Conservation (phyloP, 2,797 vertebrate genomes). For the Ctenopoma kingsleyae region DNA sequence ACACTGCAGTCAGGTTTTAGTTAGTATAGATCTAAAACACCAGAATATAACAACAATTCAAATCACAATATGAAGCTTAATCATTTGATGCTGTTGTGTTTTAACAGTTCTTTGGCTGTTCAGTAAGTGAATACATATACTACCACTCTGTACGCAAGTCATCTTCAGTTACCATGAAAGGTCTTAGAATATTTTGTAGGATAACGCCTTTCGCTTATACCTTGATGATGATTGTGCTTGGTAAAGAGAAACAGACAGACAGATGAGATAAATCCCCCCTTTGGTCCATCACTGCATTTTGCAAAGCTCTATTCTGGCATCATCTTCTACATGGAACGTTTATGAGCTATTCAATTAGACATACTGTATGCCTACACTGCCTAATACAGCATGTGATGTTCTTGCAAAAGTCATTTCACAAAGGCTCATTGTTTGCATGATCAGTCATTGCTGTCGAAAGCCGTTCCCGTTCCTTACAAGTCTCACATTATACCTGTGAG, state of each 20-base stretch:
- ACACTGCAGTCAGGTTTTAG: not conserved
- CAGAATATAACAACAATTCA: not conserved
- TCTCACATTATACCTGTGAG: constrained; percentile 2
- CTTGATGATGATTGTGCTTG: not conserved
- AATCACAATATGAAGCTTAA: not conserved
- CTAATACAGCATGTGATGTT: not conserved
- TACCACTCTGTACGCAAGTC: too few relatives aligned
- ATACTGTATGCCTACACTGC: not conserved
- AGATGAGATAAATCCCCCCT: not conserved
- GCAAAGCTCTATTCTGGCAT: not conserved
- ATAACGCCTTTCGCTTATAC: not conserved
- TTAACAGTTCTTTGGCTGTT: not conserved
- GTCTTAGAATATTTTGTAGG: too few relatives aligned
- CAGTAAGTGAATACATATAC: not conserved
- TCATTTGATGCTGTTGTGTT: not conserved
- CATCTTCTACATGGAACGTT: not conserved
- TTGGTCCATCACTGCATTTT: not conserved
- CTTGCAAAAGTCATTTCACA: not conserved
- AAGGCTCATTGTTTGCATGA: not conserved
- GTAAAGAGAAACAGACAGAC: not conserved
- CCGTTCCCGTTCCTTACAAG: not conserved
- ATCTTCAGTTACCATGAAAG: accelerated
- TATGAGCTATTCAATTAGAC: not conserved
- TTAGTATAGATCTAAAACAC: not conserved
- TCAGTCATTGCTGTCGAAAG: not conserved